Evolutionary conservation across 2,113 vertebrate genomes (phyloP).

Genomic region (Plestiodon gilberti): DNA sequence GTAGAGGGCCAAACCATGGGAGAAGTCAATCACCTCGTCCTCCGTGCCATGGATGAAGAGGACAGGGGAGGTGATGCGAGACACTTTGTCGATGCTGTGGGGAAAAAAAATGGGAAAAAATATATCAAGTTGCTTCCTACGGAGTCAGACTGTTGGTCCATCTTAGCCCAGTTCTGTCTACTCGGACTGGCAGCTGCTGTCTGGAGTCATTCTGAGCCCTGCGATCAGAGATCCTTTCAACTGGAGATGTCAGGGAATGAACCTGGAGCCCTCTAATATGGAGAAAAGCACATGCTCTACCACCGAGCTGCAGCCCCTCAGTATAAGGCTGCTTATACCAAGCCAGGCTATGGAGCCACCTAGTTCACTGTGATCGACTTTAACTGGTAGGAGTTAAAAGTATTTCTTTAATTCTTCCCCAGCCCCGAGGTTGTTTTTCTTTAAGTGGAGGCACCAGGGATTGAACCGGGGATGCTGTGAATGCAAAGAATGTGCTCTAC

Average conservation of each 20-base stretch:
- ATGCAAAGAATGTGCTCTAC: background rate
- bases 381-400: no score
- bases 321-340: no score
- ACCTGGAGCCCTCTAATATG: no score
- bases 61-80: conserved; percentile 95
- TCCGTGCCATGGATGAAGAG: conserved; percentile 98
- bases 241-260: no score
- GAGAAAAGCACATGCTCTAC: no score
- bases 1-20: conserved; percentile 92
- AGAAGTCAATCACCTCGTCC: conserved; percentile 99
- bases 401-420: no score
- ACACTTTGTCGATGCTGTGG: conserved; percentile 95
- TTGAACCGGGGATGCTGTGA: background rate
- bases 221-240: no score
- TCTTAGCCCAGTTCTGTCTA: background rate
- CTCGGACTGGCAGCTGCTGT: background rate
- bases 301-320: no score
- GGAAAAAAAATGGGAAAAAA: conserved; percentile 6
- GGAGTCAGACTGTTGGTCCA: background rate
- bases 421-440: no score
- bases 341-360: no score
- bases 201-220: no score
- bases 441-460: background rate
- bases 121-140: background rate
- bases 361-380: no score